These are phyloP conservation scores for Malacosoma neustria DNA, from an alignment of 2,888 invertebrate genomes.

Conservation along the genomic window DNA sequence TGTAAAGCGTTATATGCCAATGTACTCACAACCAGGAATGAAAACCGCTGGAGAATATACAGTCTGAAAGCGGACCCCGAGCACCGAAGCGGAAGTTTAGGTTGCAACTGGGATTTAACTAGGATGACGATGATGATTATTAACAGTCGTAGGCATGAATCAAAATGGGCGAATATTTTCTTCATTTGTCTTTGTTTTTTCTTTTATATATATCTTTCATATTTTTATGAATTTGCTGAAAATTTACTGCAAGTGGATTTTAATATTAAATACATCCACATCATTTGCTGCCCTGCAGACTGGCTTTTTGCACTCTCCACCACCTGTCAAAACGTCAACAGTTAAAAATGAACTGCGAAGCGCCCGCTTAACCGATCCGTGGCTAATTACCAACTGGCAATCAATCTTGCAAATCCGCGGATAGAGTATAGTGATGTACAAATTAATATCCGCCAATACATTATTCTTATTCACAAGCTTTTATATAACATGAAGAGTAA, in stretches of 20 bases:
- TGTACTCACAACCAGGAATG: too few relatives aligned
- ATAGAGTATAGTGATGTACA: constrained; percentile 13
- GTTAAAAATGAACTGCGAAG: constrained; percentile 46
- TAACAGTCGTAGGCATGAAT: constrained; percentile 4
- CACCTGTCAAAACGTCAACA: constrained; percentile 41
- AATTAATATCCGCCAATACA: neutral
- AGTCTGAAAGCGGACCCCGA: too few relatives aligned
- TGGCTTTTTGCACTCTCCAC: constrained; percentile 20
- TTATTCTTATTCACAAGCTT: neutral
- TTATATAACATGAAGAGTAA: too few relatives aligned
- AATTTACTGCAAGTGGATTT: constrained; percentile 3
- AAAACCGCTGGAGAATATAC: too few relatives aligned
- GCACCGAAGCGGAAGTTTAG: too few relatives aligned
- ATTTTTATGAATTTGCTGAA: constrained; percentile 4
- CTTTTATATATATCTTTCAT: too few relatives aligned
- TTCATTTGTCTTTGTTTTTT: too few relatives aligned
- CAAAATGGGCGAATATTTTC: too few relatives aligned
- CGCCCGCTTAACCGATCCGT: constrained; percentile 29
- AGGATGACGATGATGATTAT: too few relatives aligned
- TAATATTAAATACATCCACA: neutral
- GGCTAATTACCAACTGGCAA: constrained; percentile 38
- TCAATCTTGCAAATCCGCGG: constrained; percentile 33
- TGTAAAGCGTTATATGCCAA: too few relatives aligned
- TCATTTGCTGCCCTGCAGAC: neutral
- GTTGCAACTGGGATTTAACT: too few relatives aligned